These are phyloP conservation scores for Ephestia elutella DNA, from an alignment of 1,140 invertebrate genomes.

Conservation along the genomic window DNA sequence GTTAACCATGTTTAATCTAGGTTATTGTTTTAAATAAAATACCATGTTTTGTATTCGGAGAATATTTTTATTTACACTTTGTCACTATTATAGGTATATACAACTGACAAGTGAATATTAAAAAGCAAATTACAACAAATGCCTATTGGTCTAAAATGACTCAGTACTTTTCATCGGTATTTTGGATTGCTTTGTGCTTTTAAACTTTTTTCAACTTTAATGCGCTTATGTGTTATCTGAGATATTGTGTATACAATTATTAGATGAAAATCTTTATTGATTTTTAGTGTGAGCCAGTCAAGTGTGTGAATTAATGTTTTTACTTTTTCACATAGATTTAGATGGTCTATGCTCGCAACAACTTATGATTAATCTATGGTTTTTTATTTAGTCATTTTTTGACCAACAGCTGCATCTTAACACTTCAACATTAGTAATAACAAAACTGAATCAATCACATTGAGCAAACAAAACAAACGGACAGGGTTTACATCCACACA, in stretches of 20 bases:
- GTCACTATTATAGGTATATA: conserved; percentile 46
- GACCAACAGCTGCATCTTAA: neutral
- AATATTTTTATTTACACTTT: conserved; percentile 70
- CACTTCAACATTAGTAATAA: conserved; percentile 22
- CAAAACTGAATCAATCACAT: conserved; percentile 27
- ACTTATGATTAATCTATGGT: too few relatives aligned
- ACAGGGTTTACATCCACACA: neutral
- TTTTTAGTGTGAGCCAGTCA: too few relatives aligned
- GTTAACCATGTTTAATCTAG: conserved; percentile 17
- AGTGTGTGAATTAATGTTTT: too few relatives aligned
- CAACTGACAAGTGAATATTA: conserved; percentile 43
- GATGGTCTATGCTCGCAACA: too few relatives aligned
- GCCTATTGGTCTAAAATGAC: conserved; percentile 9
- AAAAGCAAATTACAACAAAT: conserved; percentile 33
- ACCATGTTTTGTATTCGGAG: conserved; percentile 47
- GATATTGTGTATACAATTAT: too few relatives aligned
- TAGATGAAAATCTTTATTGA: too few relatives aligned
- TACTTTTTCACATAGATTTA: too few relatives aligned
- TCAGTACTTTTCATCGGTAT: too few relatives aligned
- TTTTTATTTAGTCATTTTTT: neutral
- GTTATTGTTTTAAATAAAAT: conserved; percentile 43
- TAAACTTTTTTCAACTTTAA: too few relatives aligned
- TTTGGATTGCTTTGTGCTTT: too few relatives aligned
- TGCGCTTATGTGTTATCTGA: too few relatives aligned
- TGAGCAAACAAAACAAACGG: conserved; percentile 47